phyloP scores from a whole-genome alignment of 1,140 invertebrate species.

The Leptinotarsa defecta region DNA sequence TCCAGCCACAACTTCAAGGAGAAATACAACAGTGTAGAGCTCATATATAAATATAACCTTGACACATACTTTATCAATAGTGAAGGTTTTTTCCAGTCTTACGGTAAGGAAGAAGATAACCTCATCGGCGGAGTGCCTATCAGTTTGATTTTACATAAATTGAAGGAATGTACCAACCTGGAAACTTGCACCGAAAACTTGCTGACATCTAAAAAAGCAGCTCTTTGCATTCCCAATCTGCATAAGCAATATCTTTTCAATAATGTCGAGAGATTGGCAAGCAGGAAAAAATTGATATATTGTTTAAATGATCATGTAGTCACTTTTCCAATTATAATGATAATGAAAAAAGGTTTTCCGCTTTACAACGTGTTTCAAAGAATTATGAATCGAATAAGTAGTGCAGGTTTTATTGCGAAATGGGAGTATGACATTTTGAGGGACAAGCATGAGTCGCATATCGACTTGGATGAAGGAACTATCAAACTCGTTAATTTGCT shows the following conservation, averaged over 20 bases:
- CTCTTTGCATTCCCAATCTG: constrained; percentile 13
- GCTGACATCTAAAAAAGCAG: not conserved
- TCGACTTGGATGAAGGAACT: not conserved
- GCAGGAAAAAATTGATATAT: not conserved
- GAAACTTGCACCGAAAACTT: constrained; percentile 7
- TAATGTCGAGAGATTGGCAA: not conserved
- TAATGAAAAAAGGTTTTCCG: constrained; percentile 22
- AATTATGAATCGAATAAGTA: constrained; percentile 9
- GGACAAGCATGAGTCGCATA: not conserved
- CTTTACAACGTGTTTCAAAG: constrained; percentile 4
- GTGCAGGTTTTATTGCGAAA: constrained; percentile 18
- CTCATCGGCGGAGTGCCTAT: not conserved
- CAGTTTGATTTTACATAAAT: constrained; percentile 12
- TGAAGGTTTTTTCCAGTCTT: constrained; percentile 1
- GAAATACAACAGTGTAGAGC: constrained; percentile 10
- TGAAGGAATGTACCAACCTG: constrained; percentile 7
- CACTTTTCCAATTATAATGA: constrained; percentile 3
- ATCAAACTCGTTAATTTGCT: constrained; percentile 11
- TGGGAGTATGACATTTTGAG: constrained; percentile 20
- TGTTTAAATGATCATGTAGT: constrained; percentile 12
- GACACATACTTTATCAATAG: constrained; percentile 11
- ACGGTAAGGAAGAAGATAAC: not conserved
- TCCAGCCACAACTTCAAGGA: constrained; percentile 15
- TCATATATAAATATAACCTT: constrained; percentile 21
- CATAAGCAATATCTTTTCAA: constrained; percentile 20